These are phyloP conservation scores for Myiagra hebetior DNA, from an alignment of 2,113 vertebrate species.

Conservation along the genomic window DNA sequence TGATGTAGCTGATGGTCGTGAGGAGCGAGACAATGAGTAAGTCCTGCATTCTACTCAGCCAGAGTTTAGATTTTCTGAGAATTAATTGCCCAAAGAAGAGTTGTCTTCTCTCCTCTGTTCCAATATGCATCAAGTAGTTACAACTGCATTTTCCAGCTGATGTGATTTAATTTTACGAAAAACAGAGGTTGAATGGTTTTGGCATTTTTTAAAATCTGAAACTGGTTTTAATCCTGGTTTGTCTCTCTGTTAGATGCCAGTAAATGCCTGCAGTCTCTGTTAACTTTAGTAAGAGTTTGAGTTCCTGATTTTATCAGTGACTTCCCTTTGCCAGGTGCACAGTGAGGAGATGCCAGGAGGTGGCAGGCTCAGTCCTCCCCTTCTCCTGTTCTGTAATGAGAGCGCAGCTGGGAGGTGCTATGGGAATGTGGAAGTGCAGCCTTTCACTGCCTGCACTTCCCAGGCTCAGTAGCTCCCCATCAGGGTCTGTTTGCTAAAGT, in stretches of 20 bases:
- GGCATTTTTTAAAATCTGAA: not conserved
- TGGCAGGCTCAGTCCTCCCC: conserved; percentile 6
- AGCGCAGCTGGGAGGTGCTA: not conserved
- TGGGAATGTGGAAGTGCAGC: not conserved
- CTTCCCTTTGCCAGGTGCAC: not conserved
- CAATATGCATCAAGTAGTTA: not conserved
- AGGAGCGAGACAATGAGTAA: conserved; percentile 79
- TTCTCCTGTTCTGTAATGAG: not conserved
- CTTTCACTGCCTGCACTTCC: not conserved
- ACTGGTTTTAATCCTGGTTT: not conserved
- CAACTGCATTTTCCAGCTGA: not conserved
- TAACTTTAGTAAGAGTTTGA: not conserved
- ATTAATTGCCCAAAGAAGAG: not conserved
- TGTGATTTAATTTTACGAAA: not conserved
- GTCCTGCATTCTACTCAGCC: not conserved
- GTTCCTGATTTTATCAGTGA: not conserved
- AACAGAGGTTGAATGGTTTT: not conserved
- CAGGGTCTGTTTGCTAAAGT: not conserved
- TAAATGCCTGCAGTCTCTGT: not conserved
- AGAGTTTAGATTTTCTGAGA: not conserved
- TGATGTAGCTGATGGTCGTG: conserved; percentile 80
- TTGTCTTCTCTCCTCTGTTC: not conserved
- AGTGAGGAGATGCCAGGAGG: not conserved
- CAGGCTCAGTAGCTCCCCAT: not conserved
- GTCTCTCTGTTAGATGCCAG: not conserved